A percentile compares a stretch with the other conserved stretches of the same genome.
These are phyloP conservation scores for Propithecus coquereli DNA, from an alignment of 2,113 vertebrate genomes.

Conservation along the genomic window DNA sequence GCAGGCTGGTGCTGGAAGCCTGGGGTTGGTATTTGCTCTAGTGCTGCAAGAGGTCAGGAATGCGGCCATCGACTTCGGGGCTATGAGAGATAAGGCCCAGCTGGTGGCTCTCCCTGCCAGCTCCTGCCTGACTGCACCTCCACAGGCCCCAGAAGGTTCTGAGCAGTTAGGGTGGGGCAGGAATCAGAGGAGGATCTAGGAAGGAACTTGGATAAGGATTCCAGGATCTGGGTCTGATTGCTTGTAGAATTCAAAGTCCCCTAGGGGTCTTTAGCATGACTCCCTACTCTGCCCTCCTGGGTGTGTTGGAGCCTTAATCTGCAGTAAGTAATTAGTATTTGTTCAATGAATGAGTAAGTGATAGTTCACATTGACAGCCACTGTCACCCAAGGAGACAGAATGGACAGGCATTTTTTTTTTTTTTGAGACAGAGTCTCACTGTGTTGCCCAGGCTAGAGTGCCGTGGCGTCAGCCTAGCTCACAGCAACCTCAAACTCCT, in stretches of 20 bases:
- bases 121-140: neutral
- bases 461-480: no score
- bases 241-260: neutral
- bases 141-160: neutral
- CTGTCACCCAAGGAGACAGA: neutral
- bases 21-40: slow-evolving; percentile 36
- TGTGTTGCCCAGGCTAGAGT: no score
- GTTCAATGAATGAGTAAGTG: neutral
- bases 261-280: neutral
- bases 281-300: neutral
- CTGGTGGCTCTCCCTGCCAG: neutral
- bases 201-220: neutral
- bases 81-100: slow-evolving; percentile 35
- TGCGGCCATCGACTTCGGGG: slow-evolving; percentile 42
- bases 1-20: slow-evolving; percentile 10
- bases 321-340: neutral
- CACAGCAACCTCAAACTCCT: no score
- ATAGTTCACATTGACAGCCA: neutral
- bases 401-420: neutral
- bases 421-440: no score
- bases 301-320: neutral
- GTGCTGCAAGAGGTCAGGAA: slow-evolving; percentile 75
- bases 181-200: neutral
- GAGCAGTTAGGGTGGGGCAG: neutral
- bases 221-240: neutral